Percentiles rank a stretch among this genome's conserved stretches.
Evolutionary conservation across 2,888 invertebrate genomes (phyloP).

Genomic region (Nemotelus nigrinus): DNA sequence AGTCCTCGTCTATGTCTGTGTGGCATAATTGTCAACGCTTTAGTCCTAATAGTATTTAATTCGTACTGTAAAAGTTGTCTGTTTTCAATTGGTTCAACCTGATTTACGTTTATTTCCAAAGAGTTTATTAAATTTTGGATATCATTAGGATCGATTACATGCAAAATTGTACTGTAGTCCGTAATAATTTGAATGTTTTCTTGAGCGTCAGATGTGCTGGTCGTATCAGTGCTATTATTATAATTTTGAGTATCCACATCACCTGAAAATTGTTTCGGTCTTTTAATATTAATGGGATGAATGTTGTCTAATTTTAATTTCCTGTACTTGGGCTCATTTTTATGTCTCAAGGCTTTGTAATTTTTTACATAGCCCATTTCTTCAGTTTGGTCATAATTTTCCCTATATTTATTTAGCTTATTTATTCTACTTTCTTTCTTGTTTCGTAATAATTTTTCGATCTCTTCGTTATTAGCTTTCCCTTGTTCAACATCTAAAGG

Average conservation of each 20-base stretch:
- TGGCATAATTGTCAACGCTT: neutral
- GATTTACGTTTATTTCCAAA: conserved; percentile 25
- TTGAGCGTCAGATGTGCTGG: neutral
- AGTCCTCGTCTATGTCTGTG: conserved; percentile 24
- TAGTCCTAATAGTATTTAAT: neutral
- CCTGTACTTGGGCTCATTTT: conserved; percentile 49
- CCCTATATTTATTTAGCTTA: conserved; percentile 33
- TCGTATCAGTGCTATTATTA: conserved; percentile 33
- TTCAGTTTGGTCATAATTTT: conserved; percentile 40
- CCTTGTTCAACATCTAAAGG: conserved; percentile 23
- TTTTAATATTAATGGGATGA: conserved; percentile 47
- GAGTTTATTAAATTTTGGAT: conserved; percentile 9
- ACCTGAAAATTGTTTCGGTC: conserved; percentile 48
- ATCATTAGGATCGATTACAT: conserved; percentile 33
- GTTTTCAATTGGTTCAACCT: neutral
- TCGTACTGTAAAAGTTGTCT: neutral
- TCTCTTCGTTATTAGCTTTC: conserved; percentile 25
- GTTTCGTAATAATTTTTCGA: conserved; percentile 5
- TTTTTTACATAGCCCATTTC: conserved; percentile 45
- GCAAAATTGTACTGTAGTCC: conserved; percentile 40
- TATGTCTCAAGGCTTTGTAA: conserved; percentile 47
- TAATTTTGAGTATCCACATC: conserved; percentile 39
- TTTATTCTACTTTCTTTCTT: conserved; percentile 30
- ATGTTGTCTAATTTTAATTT: conserved; percentile 44
- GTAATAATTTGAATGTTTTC: conserved; percentile 33